phyloP scores from a whole-genome alignment of 2,888 invertebrate genomes.

The Dioctria rufipes region DNA sequence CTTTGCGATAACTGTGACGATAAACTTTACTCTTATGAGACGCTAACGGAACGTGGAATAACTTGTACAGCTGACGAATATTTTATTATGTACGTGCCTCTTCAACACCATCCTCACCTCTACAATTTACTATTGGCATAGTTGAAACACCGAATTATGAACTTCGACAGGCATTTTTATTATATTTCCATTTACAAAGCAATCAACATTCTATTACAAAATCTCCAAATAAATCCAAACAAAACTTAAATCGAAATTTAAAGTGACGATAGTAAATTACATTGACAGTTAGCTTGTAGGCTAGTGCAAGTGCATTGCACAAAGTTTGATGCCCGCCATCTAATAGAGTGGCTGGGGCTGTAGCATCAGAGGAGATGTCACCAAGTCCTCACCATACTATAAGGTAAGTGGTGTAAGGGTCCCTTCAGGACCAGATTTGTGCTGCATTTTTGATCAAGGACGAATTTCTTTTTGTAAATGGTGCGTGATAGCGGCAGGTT shows the following conservation, averaged over 20 bases:
- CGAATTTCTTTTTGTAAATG: too few species aligned
- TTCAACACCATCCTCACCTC: conserved; percentile 63
- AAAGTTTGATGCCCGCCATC: too few species aligned
- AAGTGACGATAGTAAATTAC: conserved; percentile 13
- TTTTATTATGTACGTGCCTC: conserved; percentile 70
- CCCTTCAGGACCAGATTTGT: too few species aligned
- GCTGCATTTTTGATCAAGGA: too few species aligned
- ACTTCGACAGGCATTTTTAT: conserved; percentile 70
- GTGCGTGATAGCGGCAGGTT: too few species aligned
- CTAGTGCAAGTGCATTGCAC: too few species aligned
- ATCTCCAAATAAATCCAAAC: conserved; percentile 30
- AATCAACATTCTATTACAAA: conserved; percentile 56
- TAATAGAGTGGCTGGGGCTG: too few species aligned
- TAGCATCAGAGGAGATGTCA: too few species aligned
- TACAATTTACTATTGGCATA: background rate
- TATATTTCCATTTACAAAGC: conserved; percentile 71
- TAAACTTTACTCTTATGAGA: conserved; percentile 76
- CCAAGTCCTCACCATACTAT: too few species aligned
- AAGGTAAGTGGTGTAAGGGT: too few species aligned
- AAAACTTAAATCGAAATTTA: conserved; percentile 39
- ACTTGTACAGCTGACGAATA: conserved; percentile 70
- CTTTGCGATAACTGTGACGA: conserved; percentile 84
- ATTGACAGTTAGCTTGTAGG: too few species aligned
- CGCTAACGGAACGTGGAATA: conserved; percentile 74
- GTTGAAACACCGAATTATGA: conserved; percentile 64